phyloP scores from a whole-genome alignment of 2,113 vertebrate species.

The Noctilio leporinus region DNA sequence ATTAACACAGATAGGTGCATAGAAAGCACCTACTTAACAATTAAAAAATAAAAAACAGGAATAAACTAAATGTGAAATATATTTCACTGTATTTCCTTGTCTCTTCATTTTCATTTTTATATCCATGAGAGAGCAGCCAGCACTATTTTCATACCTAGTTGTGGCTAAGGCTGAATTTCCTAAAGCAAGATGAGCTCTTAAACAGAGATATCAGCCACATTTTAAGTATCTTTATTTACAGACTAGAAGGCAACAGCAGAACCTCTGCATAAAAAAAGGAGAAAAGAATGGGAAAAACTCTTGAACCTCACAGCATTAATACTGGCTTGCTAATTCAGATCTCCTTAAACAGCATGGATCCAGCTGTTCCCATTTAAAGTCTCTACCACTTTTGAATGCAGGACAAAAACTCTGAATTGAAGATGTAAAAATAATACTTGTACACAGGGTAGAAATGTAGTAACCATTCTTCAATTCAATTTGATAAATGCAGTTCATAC shows the following conservation, averaged over 20 bases:
- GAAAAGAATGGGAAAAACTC: neutral
- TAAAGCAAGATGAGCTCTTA: conserved; percentile 27
- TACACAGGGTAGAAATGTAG: neutral
- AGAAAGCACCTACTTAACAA: neutral
- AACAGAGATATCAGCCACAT: conserved; percentile 17
- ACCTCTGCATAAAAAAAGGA: neutral
- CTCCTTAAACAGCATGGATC: conserved; percentile 19
- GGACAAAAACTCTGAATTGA: neutral
- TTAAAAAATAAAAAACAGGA: neutral
- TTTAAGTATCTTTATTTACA: conserved; percentile 50
- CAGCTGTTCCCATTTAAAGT: conserved; percentile 47
- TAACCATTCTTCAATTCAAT: neutral
- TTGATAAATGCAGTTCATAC: conserved; percentile 61
- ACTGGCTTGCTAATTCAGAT: conserved; percentile 24
- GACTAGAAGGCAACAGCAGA: neutral
- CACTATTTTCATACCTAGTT: neutral
- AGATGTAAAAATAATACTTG: conserved; percentile 24
- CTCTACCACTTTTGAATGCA: conserved; percentile 19
- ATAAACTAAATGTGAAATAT: neutral
- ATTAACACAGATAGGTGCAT: neutral
- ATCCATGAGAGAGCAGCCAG: neutral
- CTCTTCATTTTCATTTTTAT: conserved; percentile 11
- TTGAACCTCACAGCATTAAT: neutral
- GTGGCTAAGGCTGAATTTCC: conserved; percentile 25
- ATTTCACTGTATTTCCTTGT: neutral